phyloP scores from a whole-genome alignment of 2,888 invertebrate species.

The Lasius platythorax region DNA sequence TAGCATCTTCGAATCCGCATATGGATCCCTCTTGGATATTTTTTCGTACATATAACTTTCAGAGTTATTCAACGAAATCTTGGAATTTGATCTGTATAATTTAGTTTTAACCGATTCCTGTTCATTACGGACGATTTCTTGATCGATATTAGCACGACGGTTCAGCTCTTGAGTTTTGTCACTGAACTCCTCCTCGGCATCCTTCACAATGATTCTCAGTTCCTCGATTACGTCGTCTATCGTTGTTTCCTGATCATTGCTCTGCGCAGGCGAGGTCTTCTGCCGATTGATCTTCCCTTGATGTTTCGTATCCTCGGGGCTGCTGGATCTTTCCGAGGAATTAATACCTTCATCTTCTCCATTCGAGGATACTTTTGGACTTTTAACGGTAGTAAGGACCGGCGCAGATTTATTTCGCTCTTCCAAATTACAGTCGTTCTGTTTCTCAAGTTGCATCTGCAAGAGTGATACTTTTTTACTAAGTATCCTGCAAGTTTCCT shows the following conservation, averaged over 20 bases:
- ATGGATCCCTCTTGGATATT: slow-evolving; percentile 56
- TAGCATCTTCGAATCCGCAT: slow-evolving; percentile 33
- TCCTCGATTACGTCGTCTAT: slow-evolving; percentile 96
- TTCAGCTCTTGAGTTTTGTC: slow-evolving; percentile 83
- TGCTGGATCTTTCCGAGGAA: slow-evolving; percentile 92
- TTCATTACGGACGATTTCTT: slow-evolving; percentile 32
- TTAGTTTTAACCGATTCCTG: slow-evolving; percentile 45
- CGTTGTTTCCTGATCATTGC: slow-evolving; percentile 92
- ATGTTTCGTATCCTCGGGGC: slow-evolving; percentile 88
- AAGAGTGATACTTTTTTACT: slow-evolving; percentile 81
- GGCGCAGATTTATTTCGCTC: slow-evolving; percentile 87
- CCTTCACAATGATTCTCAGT: slow-evolving; percentile 93
- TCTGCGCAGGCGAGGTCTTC: slow-evolving; percentile 76
- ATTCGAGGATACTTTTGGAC: slow-evolving; percentile 88
- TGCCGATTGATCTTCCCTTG: slow-evolving; percentile 52
- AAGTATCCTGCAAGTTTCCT: slow-evolving; percentile 85
- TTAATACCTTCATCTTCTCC: slow-evolving; percentile 96
- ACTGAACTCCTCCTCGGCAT: slow-evolving; percentile 89
- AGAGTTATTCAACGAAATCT: slow-evolving; percentile 64
- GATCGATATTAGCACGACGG: slow-evolving; percentile 29
- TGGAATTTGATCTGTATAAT: slow-evolving; percentile 62
- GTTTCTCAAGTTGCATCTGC: slow-evolving; percentile 81
- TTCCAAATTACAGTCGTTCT: slow-evolving; percentile 78
- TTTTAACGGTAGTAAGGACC: slow-evolving; percentile 57
- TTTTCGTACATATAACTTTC: slow-evolving; percentile 65